A percentile compares a stretch with the other conserved stretches of the same genome.
Conservation (phyloP, 1,140 invertebrate species). For the Halictus rubicundus region DNA sequence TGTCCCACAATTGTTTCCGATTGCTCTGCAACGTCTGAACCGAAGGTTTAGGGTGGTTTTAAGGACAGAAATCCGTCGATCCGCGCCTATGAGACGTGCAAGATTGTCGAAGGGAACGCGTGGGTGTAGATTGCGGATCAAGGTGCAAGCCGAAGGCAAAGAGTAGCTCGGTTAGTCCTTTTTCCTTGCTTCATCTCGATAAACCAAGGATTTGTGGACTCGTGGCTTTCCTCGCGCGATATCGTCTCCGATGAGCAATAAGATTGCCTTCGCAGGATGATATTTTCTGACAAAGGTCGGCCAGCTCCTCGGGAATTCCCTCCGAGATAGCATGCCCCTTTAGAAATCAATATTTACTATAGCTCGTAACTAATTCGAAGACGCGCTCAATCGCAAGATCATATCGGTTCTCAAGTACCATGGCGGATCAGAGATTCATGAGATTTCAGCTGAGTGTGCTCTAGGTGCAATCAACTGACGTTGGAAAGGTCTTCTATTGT, state of each 20-base stretch:
- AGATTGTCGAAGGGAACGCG: not conserved
- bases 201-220: constrained; percentile 11
- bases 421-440: too few species aligned
- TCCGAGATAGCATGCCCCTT: not conserved
- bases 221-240: not conserved
- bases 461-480: too few species aligned
- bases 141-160: constrained; percentile 1
- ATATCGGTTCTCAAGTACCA: too few species aligned
- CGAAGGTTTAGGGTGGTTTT: too few species aligned
- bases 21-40: too few species aligned
- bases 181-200: constrained; percentile 41
- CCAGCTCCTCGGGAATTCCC: not conserved
- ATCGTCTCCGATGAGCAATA: constrained; percentile 9
- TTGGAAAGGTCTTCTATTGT: too few species aligned
- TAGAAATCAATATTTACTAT: not conserved
- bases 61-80: too few species aligned
- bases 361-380: not conserved
- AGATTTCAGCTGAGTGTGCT: too few species aligned
- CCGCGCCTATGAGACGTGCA: not conserved
- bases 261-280: constrained; percentile 19
- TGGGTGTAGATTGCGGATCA: constrained; percentile 12
- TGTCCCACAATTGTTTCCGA: too few species aligned
- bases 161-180: not conserved
- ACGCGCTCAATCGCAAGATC: too few species aligned
- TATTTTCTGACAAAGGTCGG: constrained; percentile 12